Base-by-base conservation (phyloP, 2,888 invertebrate genomes). In the Diplazon laetatorius region DNA sequence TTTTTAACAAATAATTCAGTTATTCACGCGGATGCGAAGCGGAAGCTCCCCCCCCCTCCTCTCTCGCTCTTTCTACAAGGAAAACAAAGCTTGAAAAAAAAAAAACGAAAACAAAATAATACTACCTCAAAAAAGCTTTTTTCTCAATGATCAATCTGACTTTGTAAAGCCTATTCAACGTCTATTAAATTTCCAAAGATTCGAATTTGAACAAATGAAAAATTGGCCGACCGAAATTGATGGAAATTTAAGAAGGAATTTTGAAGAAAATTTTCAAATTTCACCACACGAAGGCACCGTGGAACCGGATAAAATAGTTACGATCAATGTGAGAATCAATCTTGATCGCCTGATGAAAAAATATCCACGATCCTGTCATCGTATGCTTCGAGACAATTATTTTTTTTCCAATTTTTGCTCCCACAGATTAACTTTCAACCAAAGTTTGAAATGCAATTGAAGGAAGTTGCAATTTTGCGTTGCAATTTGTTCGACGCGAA, bases 401-500 rank as follows among this genome's bases (percentile, higher is more conserved):
- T n/a, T n/a, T n/a, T n/a, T n/a, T n/a, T n/a, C n/a, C n/a, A n/a
- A n/a, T n/a, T n/a, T n/a, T n/a, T n/a, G n/a, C 4, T 12, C 9
- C 46, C 10, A 62, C 18, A 88, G 87, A 70, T 88, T 10, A 80
- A 42, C 22, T 83, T 87, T 30, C 48, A 63, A 5, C 82, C 89
- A 2, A 84, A 80, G 42, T 75, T 48, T 3, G 87, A 88, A 66
- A 68, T 89, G 35, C 73, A 52, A 46, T 50, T 87, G n/a, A 83
- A 72, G 39, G 76, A 85, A 37, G 75, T 70, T 18, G 84, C 85
- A 0, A 76, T 89, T 65, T 52, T 89, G 12, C 85, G 80, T 62
- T 88, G 87, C 42, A 81, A 83, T 52, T 69, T 89, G 14, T 44
- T 86, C 5, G 88, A 90, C 59, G 69, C 73, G 0, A 79, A 83